These are phyloP conservation scores for Thalpophila matura DNA, from an alignment of 2,888 invertebrate species.

Conservation along the genomic window DNA sequence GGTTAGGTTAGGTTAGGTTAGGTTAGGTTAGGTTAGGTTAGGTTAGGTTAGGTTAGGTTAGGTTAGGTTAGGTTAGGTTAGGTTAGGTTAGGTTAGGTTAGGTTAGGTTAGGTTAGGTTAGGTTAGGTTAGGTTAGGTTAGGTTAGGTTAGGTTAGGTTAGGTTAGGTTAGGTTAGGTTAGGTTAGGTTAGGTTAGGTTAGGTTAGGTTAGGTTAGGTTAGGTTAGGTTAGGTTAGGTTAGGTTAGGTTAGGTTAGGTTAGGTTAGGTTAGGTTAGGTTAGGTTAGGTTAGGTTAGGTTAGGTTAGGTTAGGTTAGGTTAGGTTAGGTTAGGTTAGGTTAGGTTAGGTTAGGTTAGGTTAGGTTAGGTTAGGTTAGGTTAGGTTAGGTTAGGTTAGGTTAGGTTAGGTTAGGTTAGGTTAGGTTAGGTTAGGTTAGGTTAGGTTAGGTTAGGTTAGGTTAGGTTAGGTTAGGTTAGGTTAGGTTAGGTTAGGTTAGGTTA, in stretches of 20 bases:
- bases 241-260: conserved; percentile 24
- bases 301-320: conserved; percentile 33
- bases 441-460: conserved; percentile 3
- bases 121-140: conserved; percentile 24
- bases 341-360: conserved; percentile 23
- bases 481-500: conserved; percentile 24
- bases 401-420: conserved; percentile 28
- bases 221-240: conserved; percentile 23
- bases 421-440: conserved; percentile 33
- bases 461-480: conserved; percentile 23
- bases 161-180: conserved; percentile 28
- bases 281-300: conserved; percentile 28
- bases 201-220: conserved; percentile 11
- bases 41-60: conserved; percentile 28
- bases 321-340: conserved; percentile 3
- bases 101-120: conserved; percentile 23
- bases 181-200: conserved; percentile 33
- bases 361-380: conserved; percentile 24
- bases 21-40: conserved; percentile 31
- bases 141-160: conserved; percentile 31
- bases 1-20: conserved; percentile 24
- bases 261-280: conserved; percentile 31
- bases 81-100: conserved; percentile 14
- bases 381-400: conserved; percentile 31
- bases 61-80: conserved; percentile 32